Evolutionary conservation across 2,113 vertebrate species (phyloP).

Genomic region (Hippoglossus stenolepis): DNA sequence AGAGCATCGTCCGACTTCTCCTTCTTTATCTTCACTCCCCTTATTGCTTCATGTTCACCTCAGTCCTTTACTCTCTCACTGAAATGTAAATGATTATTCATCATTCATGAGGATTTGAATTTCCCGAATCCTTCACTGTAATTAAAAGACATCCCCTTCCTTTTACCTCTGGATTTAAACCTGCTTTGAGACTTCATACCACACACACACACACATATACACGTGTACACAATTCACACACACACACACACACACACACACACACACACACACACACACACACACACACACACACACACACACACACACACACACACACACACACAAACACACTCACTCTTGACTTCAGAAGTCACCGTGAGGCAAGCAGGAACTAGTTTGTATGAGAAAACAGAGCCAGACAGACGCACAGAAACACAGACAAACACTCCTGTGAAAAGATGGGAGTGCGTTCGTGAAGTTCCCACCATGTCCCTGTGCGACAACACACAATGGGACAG

Average conservation of each 20-base stretch:
- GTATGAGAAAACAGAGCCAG: constrained; percentile 56
- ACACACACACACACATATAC: constrained; percentile 39
- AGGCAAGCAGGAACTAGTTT: constrained; percentile 67
- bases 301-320: constrained; percentile 33
- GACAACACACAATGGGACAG: constrained; percentile 70
- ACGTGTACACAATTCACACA: constrained; percentile 13
- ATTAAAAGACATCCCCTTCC: constrained; percentile 70
- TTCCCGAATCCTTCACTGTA: constrained; percentile 59
- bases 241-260: constrained; percentile 20
- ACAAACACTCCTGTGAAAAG: constrained; percentile 61
- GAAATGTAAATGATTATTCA: constrained; percentile 16
- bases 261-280: constrained; percentile 25
- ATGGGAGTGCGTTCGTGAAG: constrained; percentile 18
- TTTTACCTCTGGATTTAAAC: constrained; percentile 70
- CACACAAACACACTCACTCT: constrained; percentile 17
- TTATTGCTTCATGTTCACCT: not conserved
- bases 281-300: constrained; percentile 41
- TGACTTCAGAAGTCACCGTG: constrained; percentile 52
- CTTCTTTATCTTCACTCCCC: not conserved
- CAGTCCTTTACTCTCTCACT: not conserved
- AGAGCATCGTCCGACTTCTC: not conserved
- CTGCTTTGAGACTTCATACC: constrained; percentile 57
- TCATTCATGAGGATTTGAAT: constrained; percentile 45
- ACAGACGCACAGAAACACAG: constrained; percentile 46
- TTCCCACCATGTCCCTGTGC: constrained; percentile 70